A percentile compares a stretch with the other conserved stretches of the same genome.
Evolutionary conservation across 1,140 invertebrate species (phyloP).

Genomic region (Drosophila nigromelanica): DNA sequence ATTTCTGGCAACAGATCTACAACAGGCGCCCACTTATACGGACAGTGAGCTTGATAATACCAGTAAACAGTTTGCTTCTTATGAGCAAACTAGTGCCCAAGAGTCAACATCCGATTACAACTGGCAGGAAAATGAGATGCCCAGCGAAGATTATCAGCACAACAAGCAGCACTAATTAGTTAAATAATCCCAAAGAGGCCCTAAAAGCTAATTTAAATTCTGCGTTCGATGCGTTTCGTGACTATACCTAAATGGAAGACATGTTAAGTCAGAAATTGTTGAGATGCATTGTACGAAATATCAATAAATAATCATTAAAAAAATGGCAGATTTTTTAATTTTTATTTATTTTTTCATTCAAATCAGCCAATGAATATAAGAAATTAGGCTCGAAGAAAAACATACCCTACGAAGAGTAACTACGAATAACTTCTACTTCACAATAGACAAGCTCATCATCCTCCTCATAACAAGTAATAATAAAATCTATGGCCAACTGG

Average conservation of each 20-base stretch:
- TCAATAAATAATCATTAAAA: too few species aligned
- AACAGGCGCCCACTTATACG: neutral
- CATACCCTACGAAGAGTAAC: too few species aligned
- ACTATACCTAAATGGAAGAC: neutral
- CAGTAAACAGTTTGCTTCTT: neutral
- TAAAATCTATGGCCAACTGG: neutral
- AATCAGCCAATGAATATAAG: too few species aligned
- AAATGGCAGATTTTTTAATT: too few species aligned
- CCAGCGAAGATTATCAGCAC: neutral
- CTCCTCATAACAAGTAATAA: too few species aligned
- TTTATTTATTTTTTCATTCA: too few species aligned
- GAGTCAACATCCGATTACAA: slow-evolving; percentile 5
- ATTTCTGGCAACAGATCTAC: neutral
- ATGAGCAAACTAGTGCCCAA: neutral
- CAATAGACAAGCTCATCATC: too few species aligned
- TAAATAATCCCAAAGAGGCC: neutral
- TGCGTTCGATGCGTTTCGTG: neutral
- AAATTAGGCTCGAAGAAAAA: too few species aligned
- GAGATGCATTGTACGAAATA: too few species aligned
- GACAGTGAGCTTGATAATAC: neutral
- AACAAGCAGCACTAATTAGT: slow-evolving; percentile 1
- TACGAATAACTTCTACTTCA: too few species aligned
- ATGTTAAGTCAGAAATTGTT: too few species aligned
- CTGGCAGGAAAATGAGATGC: slow-evolving; percentile 9
- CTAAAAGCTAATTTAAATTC: slow-evolving; percentile 2